Conservation (phyloP, 2,797 vertebrate species). For the Xerus rutilus region DNA sequence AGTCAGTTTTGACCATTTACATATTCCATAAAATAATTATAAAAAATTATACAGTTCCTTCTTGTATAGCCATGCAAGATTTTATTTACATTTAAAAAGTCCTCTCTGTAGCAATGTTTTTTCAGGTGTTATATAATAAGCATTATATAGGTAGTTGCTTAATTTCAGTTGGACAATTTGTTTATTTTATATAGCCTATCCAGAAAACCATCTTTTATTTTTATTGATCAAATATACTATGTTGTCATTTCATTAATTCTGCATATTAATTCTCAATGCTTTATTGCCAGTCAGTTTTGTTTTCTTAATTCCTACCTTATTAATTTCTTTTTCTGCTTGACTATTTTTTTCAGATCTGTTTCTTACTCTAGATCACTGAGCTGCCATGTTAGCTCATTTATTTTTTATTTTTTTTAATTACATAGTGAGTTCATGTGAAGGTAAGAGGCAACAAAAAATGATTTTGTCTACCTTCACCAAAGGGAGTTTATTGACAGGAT, state of each 20-base stretch:
- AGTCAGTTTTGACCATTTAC: background rate
- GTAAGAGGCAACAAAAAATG: background rate
- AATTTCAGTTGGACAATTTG: background rate
- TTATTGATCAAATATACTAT: background rate
- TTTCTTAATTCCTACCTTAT: background rate
- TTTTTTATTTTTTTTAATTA: constrained; percentile 14
- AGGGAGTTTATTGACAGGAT: background rate
- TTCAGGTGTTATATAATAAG: background rate
- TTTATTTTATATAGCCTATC: background rate
- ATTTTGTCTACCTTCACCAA: background rate
- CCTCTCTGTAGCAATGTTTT: background rate
- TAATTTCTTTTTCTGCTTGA: background rate
- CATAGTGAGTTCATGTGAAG: background rate
- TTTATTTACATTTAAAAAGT: constrained; percentile 5
- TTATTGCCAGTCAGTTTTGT: background rate
- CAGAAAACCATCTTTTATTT: constrained; percentile 7
- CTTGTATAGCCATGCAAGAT: background rate
- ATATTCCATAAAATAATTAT: constrained; percentile 14
- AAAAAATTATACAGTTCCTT: background rate
- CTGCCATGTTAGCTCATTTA: constrained; percentile 1
- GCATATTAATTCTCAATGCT: background rate
- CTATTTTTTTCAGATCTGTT: background rate
- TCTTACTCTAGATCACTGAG: background rate
- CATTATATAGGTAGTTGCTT: background rate
- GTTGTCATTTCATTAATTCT: constrained; percentile 47